Percentiles rank a stretch among this genome's conserved stretches.
Conservation (phyloP, 2,797 vertebrate species). For the Lagodon rhomboides region DNA sequence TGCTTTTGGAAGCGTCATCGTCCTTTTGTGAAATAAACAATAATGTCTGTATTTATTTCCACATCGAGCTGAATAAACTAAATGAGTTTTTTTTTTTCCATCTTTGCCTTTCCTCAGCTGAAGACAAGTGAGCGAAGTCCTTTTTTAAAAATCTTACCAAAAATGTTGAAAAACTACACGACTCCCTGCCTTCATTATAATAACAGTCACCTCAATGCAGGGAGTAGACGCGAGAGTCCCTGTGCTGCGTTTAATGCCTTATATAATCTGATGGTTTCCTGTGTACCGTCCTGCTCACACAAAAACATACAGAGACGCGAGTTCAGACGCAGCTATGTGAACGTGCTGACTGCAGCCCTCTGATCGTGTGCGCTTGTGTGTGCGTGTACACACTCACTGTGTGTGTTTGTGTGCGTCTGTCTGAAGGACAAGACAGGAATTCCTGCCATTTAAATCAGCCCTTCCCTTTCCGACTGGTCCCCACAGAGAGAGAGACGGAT, state of each 20-base stretch:
- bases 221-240: neutral
- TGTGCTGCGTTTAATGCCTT: neutral
- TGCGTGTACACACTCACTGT: neutral
- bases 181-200: neutral
- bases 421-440: slow-evolving; percentile 75
- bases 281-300: slow-evolving; percentile 2
- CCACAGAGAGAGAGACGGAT: slow-evolving; percentile 31
- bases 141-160: neutral
- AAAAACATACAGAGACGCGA: slow-evolving; percentile 7
- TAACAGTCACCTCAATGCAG: neutral
- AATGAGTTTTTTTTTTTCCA: too few relatives aligned
- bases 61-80: too few relatives aligned
- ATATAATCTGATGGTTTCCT: slow-evolving; percentile 23
- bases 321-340: slow-evolving; percentile 7
- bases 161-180: neutral
- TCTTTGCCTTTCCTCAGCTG: too few relatives aligned
- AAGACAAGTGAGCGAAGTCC: too few relatives aligned
- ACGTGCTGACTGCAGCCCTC: slow-evolving; percentile 18
- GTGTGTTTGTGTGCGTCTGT: slow-evolving; percentile 6
- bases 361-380: slow-evolving; percentile 2
- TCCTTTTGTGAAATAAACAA: too few relatives aligned
- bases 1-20: too few relatives aligned
- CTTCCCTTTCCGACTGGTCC: slow-evolving; percentile 72
- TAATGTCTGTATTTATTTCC: too few relatives aligned
- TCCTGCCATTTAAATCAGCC: slow-evolving; percentile 80